A percentile compares a stretch with the other conserved stretches of the same genome.
phyloP scores from a whole-genome alignment of 2,113 vertebrate species.

The Neolamprologus caudopunctatus region DNA sequence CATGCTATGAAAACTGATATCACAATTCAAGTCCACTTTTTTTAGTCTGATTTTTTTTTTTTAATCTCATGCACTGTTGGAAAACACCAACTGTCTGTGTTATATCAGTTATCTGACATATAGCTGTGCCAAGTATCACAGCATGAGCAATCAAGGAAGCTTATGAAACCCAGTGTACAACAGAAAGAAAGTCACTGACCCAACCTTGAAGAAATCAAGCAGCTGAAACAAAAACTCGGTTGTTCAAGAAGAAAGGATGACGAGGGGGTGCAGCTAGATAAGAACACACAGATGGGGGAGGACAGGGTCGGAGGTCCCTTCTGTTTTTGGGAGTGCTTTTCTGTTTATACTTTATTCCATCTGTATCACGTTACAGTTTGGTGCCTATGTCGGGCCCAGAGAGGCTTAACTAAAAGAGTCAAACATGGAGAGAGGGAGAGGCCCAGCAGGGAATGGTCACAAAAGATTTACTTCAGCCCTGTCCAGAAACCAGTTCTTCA shows the following conservation, averaged over 20 bases:
- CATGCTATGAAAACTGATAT: background rate
- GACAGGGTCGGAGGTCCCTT: background rate
- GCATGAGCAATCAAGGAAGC: background rate
- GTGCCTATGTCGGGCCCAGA: constrained; percentile 23
- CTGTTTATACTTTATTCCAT: constrained; percentile 58
- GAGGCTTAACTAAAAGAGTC: constrained; percentile 34
- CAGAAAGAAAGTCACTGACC: constrained; percentile 4
- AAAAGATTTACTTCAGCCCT: constrained; percentile 64
- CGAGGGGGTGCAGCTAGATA: background rate
- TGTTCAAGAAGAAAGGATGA: constrained; percentile 18
- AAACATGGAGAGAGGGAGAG: background rate
- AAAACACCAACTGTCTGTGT: background rate
- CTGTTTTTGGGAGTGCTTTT: constrained; percentile 37
- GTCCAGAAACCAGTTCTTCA: constrained; percentile 59
- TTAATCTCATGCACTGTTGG: background rate
- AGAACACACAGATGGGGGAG: constrained; percentile 6
- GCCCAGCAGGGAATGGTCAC: constrained; percentile 55
- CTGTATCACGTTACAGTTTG: constrained; percentile 58
- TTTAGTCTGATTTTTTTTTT: background rate
- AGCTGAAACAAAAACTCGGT: constrained; percentile 23
- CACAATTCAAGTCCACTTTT: background rate
- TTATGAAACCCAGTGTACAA: background rate
- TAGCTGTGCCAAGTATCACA: background rate
- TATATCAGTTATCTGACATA: background rate
- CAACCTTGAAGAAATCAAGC: constrained; percentile 8